Conservation (phyloP, 1,140 invertebrate species). For the Brachionus paranguensis region DNA sequence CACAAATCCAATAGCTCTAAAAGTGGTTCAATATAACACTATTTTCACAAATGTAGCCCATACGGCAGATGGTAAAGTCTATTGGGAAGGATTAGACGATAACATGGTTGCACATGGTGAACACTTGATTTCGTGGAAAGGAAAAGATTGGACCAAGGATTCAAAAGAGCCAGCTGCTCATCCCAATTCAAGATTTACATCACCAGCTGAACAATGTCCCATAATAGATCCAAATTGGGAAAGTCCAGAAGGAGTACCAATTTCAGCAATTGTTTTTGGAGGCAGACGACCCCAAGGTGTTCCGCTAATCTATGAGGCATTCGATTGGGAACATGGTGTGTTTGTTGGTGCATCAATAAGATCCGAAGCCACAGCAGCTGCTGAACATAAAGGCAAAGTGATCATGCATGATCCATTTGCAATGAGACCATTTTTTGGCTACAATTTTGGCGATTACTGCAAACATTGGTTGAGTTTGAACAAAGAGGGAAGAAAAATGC, state of each 20-base stretch:
- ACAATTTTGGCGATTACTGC: slow-evolving; percentile 95
- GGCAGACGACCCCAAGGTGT: slow-evolving; percentile 83
- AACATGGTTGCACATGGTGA: slow-evolving; percentile 57
- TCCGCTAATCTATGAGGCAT: slow-evolving; percentile 83
- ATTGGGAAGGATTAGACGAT: slow-evolving; percentile 93
- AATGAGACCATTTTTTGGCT: slow-evolving; percentile 98
- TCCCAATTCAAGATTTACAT: slow-evolving; percentile 77
- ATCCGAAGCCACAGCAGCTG: slow-evolving; percentile 95
- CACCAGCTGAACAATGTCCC: slow-evolving; percentile 85
- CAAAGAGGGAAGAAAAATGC: slow-evolving; percentile 62
- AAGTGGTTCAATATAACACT: slow-evolving; percentile 82
- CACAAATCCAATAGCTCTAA: slow-evolving; percentile 96
- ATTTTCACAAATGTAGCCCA: slow-evolving; percentile 96
- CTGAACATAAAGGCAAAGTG: slow-evolving; percentile 85
- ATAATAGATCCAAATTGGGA: slow-evolving; percentile 80
- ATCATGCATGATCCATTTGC: slow-evolving; percentile 99
- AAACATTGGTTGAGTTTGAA: slow-evolving; percentile 86
- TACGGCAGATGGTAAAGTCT: slow-evolving; percentile 75
- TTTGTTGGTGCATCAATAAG: slow-evolving; percentile 88
- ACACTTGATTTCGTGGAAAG: slow-evolving; percentile 49
- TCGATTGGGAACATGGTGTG: slow-evolving; percentile 90
- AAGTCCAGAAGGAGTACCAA: slow-evolving; percentile 70
- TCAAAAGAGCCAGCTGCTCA: slow-evolving; percentile 51
- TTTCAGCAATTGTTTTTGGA: slow-evolving; percentile 91
- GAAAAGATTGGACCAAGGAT: slow-evolving; percentile 44